Conservation (phyloP, 2,888 invertebrate species). For the Theodoxus fluviatilis region DNA sequence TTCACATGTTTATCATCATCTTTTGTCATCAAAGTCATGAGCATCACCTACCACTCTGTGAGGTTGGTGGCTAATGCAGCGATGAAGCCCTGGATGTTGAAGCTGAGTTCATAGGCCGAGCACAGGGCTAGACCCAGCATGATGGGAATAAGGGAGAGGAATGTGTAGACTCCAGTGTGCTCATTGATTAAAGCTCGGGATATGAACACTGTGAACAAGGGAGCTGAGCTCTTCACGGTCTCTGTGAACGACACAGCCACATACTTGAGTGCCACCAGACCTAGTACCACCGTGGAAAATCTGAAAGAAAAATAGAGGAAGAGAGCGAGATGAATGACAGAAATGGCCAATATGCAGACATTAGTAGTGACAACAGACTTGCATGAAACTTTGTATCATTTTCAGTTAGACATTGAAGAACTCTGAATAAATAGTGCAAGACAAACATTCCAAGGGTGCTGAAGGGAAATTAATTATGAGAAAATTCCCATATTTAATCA, state of each 20-base stretch:
- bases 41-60: conserved; percentile 74
- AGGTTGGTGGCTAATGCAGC: conserved; percentile 81
- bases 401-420: too few relatives aligned
- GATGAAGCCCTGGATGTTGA: conserved; percentile 75
- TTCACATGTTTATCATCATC: too few relatives aligned
- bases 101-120: conserved; percentile 78
- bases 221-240: conserved; percentile 82
- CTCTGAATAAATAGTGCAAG: too few relatives aligned
- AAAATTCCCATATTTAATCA: too few relatives aligned
- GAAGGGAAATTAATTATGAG: too few relatives aligned
- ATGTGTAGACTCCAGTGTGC: conserved; percentile 68
- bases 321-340: conserved; percentile 20
- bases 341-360: too few relatives aligned
- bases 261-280: conserved; percentile 77
- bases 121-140: conserved; percentile 80
- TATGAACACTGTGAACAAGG: conserved; percentile 79
- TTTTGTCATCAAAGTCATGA: too few relatives aligned
- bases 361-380: too few relatives aligned
- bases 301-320: conserved; percentile 65
- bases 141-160: conserved; percentile 77
- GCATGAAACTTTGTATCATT: too few relatives aligned
- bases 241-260: conserved; percentile 82
- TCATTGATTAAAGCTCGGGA: conserved; percentile 69
- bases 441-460: too few relatives aligned
- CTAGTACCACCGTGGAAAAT: conserved; percentile 77